Conservation (phyloP, 2,888 invertebrate genomes). For the Platycnemis pennipes region DNA sequence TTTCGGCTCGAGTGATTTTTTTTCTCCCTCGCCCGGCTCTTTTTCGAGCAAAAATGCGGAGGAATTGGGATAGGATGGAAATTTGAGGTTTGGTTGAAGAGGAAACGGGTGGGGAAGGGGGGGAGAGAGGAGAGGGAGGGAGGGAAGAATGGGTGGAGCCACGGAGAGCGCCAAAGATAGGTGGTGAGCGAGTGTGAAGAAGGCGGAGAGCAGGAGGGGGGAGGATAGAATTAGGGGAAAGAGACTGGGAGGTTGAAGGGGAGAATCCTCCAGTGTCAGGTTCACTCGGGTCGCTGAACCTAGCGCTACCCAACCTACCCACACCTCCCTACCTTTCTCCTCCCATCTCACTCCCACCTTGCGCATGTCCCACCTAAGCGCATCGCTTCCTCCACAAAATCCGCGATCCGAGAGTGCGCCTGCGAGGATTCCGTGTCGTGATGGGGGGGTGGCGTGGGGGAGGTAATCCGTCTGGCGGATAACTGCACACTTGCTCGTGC, state of each 20-base stretch:
- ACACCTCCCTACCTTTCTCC: background rate
- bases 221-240: background rate
- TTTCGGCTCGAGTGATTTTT: background rate
- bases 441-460: background rate
- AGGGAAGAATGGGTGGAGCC: background rate
- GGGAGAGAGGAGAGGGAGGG: background rate
- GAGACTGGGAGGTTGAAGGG: background rate
- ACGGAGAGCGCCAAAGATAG: background rate
- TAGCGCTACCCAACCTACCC: background rate
- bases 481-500: background rate
- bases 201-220: background rate
- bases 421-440: background rate
- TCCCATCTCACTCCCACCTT: background rate
- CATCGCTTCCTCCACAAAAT: background rate
- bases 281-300: conserved; percentile 26
- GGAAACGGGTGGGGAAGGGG: background rate
- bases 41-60: background rate
- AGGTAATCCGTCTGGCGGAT: background rate
- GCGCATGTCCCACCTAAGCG: background rate
- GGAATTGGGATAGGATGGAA: conserved; percentile 11
- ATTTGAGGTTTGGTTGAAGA: background rate
- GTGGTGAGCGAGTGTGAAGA: background rate
- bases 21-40: background rate
- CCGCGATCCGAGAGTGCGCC: no score
- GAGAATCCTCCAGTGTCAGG: background rate